A percentile compares a stretch with the other conserved stretches of the same genome.
Conservation (phyloP, 1,140 invertebrate species). For the Ptiloglossa arizonensis region DNA sequence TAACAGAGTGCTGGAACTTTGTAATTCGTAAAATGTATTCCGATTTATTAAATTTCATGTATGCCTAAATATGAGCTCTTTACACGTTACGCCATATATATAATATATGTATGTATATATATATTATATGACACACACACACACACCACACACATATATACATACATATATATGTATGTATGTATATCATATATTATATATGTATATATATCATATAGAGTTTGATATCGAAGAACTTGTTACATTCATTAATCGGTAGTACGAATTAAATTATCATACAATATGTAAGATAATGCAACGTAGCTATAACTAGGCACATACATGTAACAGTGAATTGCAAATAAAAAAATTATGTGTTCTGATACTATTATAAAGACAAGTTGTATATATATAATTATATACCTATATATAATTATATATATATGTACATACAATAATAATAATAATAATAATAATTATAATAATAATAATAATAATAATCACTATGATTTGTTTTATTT, state of each 20-base stretch:
- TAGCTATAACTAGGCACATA: conserved; percentile 80
- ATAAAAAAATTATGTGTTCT: conserved; percentile 75
- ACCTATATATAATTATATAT: conserved; percentile 52
- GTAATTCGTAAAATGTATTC: conserved; percentile 82
- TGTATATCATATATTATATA: conserved; percentile 71
- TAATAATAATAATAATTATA: conserved; percentile 49
- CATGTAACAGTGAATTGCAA: conserved; percentile 79
- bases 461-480: conserved; percentile 54
- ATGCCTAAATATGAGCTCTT: conserved; percentile 82
- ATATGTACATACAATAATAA: conserved; percentile 55
- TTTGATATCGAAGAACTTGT: conserved; percentile 78
- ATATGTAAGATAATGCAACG: conserved; percentile 76
- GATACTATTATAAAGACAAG: conserved; percentile 66
- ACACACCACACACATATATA: conserved; percentile 60
- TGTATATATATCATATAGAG: conserved; percentile 73
- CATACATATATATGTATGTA: conserved; percentile 65
- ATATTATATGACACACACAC: conserved; percentile 29
- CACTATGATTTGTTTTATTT: conserved; percentile 67
- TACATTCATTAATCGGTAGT: conserved; percentile 76
- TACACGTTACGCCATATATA: conserved; percentile 74
- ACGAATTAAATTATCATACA: conserved; percentile 80
- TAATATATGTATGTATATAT: conserved; percentile 61
- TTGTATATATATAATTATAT: conserved; percentile 53
- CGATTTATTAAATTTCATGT: conserved; percentile 82
- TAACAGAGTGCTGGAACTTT: conserved; percentile 10